Evolutionary conservation across 2,888 invertebrate genomes (phyloP).

Genomic region (Cerastis leucographa): DNA sequence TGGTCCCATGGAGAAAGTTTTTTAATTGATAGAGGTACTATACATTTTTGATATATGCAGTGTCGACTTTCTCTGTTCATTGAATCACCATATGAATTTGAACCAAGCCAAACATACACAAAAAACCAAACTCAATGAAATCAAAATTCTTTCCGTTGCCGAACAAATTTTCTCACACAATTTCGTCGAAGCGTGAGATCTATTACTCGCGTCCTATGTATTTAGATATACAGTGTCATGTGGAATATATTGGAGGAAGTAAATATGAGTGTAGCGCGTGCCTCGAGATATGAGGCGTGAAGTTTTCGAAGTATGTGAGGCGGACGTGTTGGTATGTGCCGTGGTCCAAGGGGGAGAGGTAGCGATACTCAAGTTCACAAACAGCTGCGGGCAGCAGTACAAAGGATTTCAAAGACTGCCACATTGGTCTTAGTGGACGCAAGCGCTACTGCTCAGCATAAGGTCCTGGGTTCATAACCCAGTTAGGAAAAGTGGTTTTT

Average conservation of each 20-base stretch:
- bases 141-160: slow-evolving; percentile 9
- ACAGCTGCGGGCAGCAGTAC: neutral
- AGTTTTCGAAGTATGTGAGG: slow-evolving; percentile 10
- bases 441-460: too few species aligned
- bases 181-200: slow-evolving; percentile 7
- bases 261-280: slow-evolving; percentile 15
- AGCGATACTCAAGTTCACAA: slow-evolving; percentile 2
- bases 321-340: slow-evolving; percentile 19
- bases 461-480: neutral
- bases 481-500: neutral
- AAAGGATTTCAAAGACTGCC: neutral
- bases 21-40: too few species aligned
- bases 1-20: too few species aligned
- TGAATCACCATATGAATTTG: neutral
- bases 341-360: neutral
- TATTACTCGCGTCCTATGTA: neutral
- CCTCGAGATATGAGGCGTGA: slow-evolving; percentile 10
- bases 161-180: neutral
- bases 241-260: slow-evolving; percentile 18
- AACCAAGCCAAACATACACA: slow-evolving; percentile 10
- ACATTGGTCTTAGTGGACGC: too few species aligned
- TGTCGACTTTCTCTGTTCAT: neutral
- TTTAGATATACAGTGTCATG: neutral
- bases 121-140: neutral
- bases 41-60: neutral